Base-by-base conservation (phyloP, 2,888 invertebrate genomes). In the Agonopterix subpropinquella region DNA sequence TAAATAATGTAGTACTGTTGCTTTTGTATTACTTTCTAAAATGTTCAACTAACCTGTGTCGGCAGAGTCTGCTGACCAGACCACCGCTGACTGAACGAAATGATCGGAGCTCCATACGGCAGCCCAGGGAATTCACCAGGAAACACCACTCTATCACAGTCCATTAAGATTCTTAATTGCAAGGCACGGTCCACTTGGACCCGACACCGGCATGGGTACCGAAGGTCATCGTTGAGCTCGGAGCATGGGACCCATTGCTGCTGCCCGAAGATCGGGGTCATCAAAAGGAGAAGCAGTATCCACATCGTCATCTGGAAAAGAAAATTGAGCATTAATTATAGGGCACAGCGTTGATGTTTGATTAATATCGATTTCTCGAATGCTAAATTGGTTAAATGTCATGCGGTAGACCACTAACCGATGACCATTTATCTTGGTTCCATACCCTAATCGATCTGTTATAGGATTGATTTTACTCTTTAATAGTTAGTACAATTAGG, bases 91-190 rank as follows among this genome's bases (percentile, higher is more conserved):
- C 93, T 92, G 78, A 95, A 95, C 8, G 93, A 91, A 46, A 93
- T 92, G 53, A 97, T 92, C 2, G 95, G 95, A 18, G 95, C 95
- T 44, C 94, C 93, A 66, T 92, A 92, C 1, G 96, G 94, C 59
- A 94, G 77, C 8, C 92, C 88, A 0, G 95, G 92, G 57, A 93
- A 92, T 70, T 96, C 96, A 4, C 92, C 92, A 28, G 92, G 89
- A 67, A 96, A 96, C 35, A 96, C 94, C 18, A 95, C 92, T 8
- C 91, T 83, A 83, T 97, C 96, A 74, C 97, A 97, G 77, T 96
- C 92, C 90, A 96, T 92, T 60, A 91, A 86, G 57, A 96, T 92
- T 49, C 84, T 69, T 5, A 88, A 63, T 58, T 86, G 85, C 9
- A 86, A 64, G 0, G 83, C 74, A 13, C 83, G 64, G 67, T 91